Percentiles rank a stretch among this genome's conserved stretches.
These are phyloP conservation scores for Alitta virens DNA, from an alignment of 2,888 invertebrate species.

Conservation along the genomic window DNA sequence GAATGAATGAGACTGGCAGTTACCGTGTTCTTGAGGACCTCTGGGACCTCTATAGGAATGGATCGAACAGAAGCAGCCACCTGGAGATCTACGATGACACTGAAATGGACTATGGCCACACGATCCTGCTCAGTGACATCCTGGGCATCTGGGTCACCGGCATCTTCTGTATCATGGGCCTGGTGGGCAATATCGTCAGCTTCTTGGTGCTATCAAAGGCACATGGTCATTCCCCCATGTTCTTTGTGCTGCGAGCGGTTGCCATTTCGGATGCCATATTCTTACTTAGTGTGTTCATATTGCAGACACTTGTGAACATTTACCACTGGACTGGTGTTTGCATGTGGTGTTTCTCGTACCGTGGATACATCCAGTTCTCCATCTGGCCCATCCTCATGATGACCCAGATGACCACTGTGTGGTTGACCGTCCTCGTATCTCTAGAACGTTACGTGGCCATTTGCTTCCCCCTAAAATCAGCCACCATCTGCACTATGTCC, in stretches of 20 bases:
- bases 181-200: constrained; percentile 29
- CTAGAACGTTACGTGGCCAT: constrained; percentile 37
- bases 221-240: constrained; percentile 29
- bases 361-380: constrained; percentile 30
- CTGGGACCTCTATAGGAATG: too few species aligned
- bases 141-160: constrained; percentile 29
- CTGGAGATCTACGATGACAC: not conserved
- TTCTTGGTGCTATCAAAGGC: constrained; percentile 29
- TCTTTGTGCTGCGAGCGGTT: constrained; percentile 32
- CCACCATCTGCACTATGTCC: constrained; percentile 27
- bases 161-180: constrained; percentile 27
- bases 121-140: constrained; percentile 22
- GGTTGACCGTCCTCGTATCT: constrained; percentile 37
- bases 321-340: constrained; percentile 18
- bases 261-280: constrained; percentile 31
- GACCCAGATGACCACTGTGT: constrained; percentile 36
- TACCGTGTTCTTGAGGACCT: too few species aligned
- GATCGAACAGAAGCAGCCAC: too few species aligned
- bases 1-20: too few species aligned
- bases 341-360: constrained; percentile 13
- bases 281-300: constrained; percentile 28
- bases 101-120: not conserved
- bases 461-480: constrained; percentile 32
- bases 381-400: constrained; percentile 35
- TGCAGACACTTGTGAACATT: constrained; percentile 29